Percentiles rank a stretch among this genome's conserved stretches.
Evolutionary conservation across 2,888 invertebrate species (phyloP).

Genomic region (Micoletzkya japonica): DNA sequence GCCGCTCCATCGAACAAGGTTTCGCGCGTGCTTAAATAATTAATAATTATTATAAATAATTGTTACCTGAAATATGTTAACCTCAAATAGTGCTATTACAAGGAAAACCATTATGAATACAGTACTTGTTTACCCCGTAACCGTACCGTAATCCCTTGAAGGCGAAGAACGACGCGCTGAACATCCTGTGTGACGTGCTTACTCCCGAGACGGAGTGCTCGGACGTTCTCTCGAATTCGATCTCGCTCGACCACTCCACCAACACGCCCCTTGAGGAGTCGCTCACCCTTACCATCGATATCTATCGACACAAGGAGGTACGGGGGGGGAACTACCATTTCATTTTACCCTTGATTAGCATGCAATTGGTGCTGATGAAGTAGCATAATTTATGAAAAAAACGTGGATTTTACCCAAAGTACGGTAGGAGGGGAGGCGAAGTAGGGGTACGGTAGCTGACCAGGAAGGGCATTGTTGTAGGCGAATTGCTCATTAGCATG

Average conservation of each 20-base stretch:
- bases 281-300: slow-evolving; percentile 82
- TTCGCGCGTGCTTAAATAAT: not conserved
- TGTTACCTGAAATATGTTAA: no score
- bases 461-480: no score
- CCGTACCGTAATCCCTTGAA: slow-evolving; percentile 67
- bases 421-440: no score
- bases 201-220: slow-evolving; percentile 70
- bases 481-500: no score
- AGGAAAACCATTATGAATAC: no score
- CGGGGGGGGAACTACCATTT: no score
- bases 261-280: slow-evolving; percentile 55
- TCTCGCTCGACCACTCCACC: slow-evolving; percentile 48
- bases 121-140: not conserved
- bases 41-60: not conserved
- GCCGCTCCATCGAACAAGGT: slow-evolving; percentile 81
- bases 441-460: no score
- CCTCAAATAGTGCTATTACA: no score
- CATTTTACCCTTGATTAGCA: no score
- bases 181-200: slow-evolving; percentile 94
- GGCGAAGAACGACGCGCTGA: slow-evolving; percentile 93
- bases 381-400: no score
- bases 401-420: no score
- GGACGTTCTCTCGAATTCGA: slow-evolving; percentile 62
- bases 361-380: no score
- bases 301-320: slow-evolving; percentile 84